phyloP scores from a whole-genome alignment of 2,113 vertebrate species.

The Macaca fascicularis region T2T-MFA8v1.1 NC_088378.1:142644001-142644500 shows the following conservation, averaged over 20 bases:
- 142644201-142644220: background rate
- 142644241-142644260: background rate
- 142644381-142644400: background rate
- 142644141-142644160: background rate
- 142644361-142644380: background rate
- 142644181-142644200: background rate
- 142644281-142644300: background rate
- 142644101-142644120: background rate
- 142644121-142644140: background rate
- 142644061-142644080: background rate
- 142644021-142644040: background rate
- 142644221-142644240: background rate
- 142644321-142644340: background rate
- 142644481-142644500: background rate
- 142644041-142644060: background rate
- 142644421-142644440: background rate
- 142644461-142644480: background rate
- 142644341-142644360: background rate
- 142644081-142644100: background rate
- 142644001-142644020: background rate
- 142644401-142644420: background rate
- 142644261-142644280: background rate
- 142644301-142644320: background rate
- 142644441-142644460: background rate
- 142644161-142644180: background rate